These are phyloP conservation scores for Pachliopta kotzebuea DNA, from an alignment of 2,888 invertebrate genomes.

Conservation along the genomic window DNA sequence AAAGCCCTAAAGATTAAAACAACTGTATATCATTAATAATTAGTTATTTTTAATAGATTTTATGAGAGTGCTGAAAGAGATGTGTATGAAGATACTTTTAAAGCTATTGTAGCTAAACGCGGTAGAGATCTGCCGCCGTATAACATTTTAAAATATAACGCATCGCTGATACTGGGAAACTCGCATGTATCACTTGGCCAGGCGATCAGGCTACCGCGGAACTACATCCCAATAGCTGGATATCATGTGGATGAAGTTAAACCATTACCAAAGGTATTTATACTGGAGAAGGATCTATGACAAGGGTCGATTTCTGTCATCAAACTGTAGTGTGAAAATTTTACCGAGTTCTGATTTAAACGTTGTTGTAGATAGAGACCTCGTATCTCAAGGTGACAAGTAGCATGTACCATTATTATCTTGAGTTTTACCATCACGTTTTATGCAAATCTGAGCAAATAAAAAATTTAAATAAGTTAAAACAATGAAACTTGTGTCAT, in stretches of 20 bases:
- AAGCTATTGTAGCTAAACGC: slow-evolving; percentile 4
- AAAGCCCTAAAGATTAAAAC: background rate
- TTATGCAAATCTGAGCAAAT: no score
- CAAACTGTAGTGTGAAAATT: background rate
- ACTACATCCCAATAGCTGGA: slow-evolving; percentile 46
- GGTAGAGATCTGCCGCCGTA: slow-evolving; percentile 20
- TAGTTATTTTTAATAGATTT: slow-evolving; percentile 8
- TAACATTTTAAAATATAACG: slow-evolving; percentile 21
- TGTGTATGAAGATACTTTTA: slow-evolving; percentile 16
- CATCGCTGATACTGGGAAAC: slow-evolving; percentile 47
- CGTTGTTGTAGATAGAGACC: background rate
- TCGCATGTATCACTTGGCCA: slow-evolving; percentile 44
- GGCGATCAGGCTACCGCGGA: slow-evolving; percentile 44
- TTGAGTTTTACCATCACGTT: no score
- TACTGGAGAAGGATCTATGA: no score
- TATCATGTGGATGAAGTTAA: slow-evolving; percentile 31
- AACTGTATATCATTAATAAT: background rate
- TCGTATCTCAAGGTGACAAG: no score
- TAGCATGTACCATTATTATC: no score
- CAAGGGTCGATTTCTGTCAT: no score
- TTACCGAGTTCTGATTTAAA: background rate
- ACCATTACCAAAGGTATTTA: slow-evolving; percentile 17
- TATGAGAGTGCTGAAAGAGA: slow-evolving; percentile 14
- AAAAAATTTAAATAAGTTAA: no score
- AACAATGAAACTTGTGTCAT: no score